Evolutionary conservation across 1,140 invertebrate genomes (phyloP), one percentile per base, ranked within the genome.

Genomic region (Atta texana): DNA sequence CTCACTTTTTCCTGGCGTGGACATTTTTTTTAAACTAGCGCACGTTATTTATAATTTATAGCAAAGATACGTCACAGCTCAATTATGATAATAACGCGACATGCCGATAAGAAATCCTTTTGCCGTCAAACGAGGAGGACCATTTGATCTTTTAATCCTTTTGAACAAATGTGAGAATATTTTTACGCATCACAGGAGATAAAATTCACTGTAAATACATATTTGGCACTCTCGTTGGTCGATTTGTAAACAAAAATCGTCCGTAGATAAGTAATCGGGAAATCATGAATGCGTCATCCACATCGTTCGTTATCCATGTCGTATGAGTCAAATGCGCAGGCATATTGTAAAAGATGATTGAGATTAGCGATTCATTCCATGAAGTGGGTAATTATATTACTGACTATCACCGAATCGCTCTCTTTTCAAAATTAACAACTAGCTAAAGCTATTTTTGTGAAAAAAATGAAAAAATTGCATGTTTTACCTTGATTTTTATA

Each of bases 251-350:
- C 34, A 59, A 86, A 74, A 89, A 89, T 53, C 59, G n/a, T 7
- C 0, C 57, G 39, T 10, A 87, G 91, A 92, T 92, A 93, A 93
- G 87, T 87, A 90, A 92, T 84, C 89, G 87, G 87, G 88, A 91
- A 92, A 44, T 88, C 59, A 77, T 34, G 76, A 86, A 74, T 91
- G 90, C 87, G 91, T 93, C 92, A 92, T 89, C 89, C 8, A 44
- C 39, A 44, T 44, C 8, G 8, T 44, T 0, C 39, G 66, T 81
- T 75, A 77, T 87, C 72, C 80, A 82, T 84, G 77, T 82, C 75
- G 84, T 88, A 64, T 88, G 78, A 87, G 44, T 89, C 87, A 72
- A 87, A 89, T 24, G 18, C 28, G 8, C 31, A 55, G 53, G 12
- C 21, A 18, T 28, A 0, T 10, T 44, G 59, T 44, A 61, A 77